Base-by-base conservation (phyloP, 2,113 vertebrate species). In the Phalacrocorax pelagicus region DNA sequence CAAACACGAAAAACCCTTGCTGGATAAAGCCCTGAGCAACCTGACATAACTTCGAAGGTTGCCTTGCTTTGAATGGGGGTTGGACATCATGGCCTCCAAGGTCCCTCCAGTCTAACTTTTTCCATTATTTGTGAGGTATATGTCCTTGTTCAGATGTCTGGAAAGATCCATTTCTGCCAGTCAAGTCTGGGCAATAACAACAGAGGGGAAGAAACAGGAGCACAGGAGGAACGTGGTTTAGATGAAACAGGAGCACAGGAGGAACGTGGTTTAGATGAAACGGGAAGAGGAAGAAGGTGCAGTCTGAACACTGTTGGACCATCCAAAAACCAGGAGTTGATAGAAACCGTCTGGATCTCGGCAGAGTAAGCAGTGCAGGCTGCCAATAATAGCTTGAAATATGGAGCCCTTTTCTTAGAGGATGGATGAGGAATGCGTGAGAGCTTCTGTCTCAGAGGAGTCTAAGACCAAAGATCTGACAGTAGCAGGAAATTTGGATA, bases 401-500 rank as follows among this genome's bases (percentile, higher is more conserved):
- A 40, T 7, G 23, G 34, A 77, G 19, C 51, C 57, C 23, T 70
- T 58, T 51, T 27, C 18, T 40, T 70, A 46, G 62, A 75, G 42
- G 47, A 36, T 44, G 26, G 42, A 49, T 1, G 3, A 71, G 29
- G 24, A 78, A 46, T 17, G 21, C 5, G 2, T 0, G 3, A 51
- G 55, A 66, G 38, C 66, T 78, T 78, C 44, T 66, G 5, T 36
- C 52, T 72, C 21, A 14, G 20, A 38, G 46, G 29, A 59, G 27
- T 57, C 63, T 65, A 29, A 52, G 38, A n/a, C 7, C 8, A 20
- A 71, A 59, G 40, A 67, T 47, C n/a, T 74, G 54, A 79, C 61
- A 18, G 59, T 29, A 47, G 26, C 20, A 30, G 67, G 61, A 85
- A 69, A 62, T 51, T 30, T 30, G 61, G 6, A 57, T 55, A 22